Percentiles rank a stretch among this genome's conserved stretches.
Evolutionary conservation across 2,113 vertebrate species (phyloP).

Genomic region (Epinephelus moara): DNA sequence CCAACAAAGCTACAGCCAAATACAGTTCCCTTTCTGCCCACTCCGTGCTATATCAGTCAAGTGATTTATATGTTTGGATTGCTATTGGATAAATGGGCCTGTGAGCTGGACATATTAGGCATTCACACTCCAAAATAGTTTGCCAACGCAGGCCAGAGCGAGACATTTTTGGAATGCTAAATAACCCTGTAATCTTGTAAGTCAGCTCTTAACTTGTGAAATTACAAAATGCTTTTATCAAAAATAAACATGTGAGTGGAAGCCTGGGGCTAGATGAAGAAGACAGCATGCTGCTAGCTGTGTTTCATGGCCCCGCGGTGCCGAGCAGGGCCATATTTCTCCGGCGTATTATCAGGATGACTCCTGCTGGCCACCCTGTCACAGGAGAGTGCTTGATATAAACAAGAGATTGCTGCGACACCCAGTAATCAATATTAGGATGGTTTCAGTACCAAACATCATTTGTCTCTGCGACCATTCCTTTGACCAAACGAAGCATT

Average conservation of each 20-base stretch:
- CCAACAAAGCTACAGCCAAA: conserved; percentile 86
- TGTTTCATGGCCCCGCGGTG: conserved; percentile 71
- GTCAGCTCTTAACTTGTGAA: not conserved
- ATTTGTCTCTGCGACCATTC: conserved; percentile 98
- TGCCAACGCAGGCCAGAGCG: conserved; percentile 27
- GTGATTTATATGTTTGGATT: conserved; percentile 72
- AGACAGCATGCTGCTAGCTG: conserved; percentile 68
- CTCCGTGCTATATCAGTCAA: conserved; percentile 74
- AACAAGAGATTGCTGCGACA: conserved; percentile 99
- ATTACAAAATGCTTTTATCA: conserved; percentile 50
- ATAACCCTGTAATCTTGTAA: conserved; percentile 37
- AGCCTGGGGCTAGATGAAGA: conserved; percentile 59
- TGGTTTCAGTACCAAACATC: conserved; percentile 99
- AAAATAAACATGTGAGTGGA: conserved; percentile 57
- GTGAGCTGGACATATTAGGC: conserved; percentile 65
- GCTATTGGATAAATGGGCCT: conserved; percentile 57
- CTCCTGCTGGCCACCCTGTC: conserved; percentile 98
- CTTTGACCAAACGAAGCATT: conserved; percentile 99
- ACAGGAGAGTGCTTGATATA: conserved; percentile 99
- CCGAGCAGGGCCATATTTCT: conserved; percentile 90
- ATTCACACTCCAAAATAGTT: conserved; percentile 61
- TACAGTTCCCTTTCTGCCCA: conserved; percentile 81
- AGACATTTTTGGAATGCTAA: conserved; percentile 34
- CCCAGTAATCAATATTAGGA: conserved; percentile 99
- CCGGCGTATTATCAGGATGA: conserved; percentile 94